Evolutionary conservation across 2,888 invertebrate genomes (phyloP).

Genomic region (Stenichneumon culpator): DNA sequence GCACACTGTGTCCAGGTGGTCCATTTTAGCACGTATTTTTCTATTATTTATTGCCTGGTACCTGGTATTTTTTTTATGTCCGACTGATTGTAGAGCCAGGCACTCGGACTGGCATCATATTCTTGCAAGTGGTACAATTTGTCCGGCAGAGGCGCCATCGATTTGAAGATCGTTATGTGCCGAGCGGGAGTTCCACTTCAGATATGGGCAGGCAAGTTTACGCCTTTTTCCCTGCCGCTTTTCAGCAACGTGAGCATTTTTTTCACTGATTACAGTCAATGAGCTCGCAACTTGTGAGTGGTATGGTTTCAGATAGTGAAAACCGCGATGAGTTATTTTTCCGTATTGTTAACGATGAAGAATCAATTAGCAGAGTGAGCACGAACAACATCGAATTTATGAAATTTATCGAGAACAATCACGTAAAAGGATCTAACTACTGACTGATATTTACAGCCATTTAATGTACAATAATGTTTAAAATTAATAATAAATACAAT

Average conservation of each 20-base stretch:
- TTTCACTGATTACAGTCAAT: background rate
- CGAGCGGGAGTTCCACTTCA: constrained; percentile 66
- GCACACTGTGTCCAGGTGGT: background rate
- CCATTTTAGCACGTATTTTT: background rate
- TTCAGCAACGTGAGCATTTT: constrained; percentile 61
- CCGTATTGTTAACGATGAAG: constrained; percentile 7
- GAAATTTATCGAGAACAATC: background rate
- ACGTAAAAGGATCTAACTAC: too few relatives aligned
- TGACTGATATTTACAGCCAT: background rate
- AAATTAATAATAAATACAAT: constrained; percentile 5
- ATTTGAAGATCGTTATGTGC: constrained; percentile 62
- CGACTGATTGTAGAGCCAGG: constrained; percentile 52
- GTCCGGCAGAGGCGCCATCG: constrained; percentile 52
- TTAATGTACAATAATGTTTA: background rate
- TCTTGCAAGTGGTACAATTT: constrained; percentile 70
- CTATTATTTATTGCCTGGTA: background rate
- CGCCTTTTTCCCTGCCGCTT: constrained; percentile 56
- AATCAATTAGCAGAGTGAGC: background rate
- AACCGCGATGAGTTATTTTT: constrained; percentile 8
- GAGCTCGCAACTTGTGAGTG: background rate
- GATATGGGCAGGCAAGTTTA: constrained; percentile 71
- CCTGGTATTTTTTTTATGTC: background rate
- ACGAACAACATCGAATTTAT: background rate
- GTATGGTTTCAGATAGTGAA: background rate
- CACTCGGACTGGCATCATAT: constrained; percentile 65